These are phyloP conservation scores for Strix uralensis DNA, from an alignment of 2,113 vertebrate species.

Conservation along the genomic window DNA sequence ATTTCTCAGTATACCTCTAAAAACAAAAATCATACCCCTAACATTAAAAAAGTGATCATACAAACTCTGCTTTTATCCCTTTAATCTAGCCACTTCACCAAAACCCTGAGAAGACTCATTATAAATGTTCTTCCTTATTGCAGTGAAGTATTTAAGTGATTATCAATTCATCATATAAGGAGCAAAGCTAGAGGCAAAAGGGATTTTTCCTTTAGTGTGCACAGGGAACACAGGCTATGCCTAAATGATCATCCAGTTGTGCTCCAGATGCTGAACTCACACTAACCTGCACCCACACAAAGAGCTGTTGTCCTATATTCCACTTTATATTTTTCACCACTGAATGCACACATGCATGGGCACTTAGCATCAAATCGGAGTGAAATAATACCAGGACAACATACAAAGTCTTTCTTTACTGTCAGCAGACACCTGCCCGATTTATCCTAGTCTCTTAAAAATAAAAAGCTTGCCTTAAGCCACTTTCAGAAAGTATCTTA, in stretches of 20 bases:
- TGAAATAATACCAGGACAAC: background rate
- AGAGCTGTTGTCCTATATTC: background rate
- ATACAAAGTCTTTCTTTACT: background rate
- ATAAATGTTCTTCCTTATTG: background rate
- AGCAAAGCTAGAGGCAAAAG: background rate
- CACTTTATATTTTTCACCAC: background rate
- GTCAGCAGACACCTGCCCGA: constrained; percentile 14
- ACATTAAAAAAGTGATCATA: background rate
- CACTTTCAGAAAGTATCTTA: constrained; percentile 50
- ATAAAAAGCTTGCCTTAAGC: constrained; percentile 52
- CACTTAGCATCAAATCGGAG: background rate
- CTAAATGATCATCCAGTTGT: background rate
- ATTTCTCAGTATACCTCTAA: background rate
- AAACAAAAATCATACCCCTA: background rate
- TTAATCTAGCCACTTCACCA: background rate
- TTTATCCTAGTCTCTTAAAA: constrained; percentile 23
- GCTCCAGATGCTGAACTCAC: background rate
- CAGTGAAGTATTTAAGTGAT: background rate
- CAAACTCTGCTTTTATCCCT: background rate
- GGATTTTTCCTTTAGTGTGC: background rate
- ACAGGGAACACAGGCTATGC: background rate
- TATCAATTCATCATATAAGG: background rate
- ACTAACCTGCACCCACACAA: background rate
- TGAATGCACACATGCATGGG: background rate
- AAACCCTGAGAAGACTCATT: background rate